Conservation (phyloP, 2,888 invertebrate species). For the Cataglyphis rosenhaueri region DNA sequence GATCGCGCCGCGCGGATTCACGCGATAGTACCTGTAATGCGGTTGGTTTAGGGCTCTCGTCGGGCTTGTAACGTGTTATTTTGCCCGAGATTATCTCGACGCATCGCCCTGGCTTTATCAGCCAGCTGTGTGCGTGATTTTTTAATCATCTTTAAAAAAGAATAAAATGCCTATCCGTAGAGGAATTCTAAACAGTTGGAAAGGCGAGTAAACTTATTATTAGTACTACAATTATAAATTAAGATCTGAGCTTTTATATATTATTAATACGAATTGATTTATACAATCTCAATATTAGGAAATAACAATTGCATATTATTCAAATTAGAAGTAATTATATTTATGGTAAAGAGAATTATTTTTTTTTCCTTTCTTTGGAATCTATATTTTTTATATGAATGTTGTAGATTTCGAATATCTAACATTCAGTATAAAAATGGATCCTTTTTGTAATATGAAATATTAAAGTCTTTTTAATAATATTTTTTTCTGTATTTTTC, state of each 20-base stretch:
- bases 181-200: neutral
- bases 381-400: neutral
- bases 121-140: neutral
- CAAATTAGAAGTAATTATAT: neutral
- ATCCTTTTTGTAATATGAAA: slow-evolving; percentile 57
- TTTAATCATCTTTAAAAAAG: slow-evolving; percentile 3
- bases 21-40: slow-evolving; percentile 45
- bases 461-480: slow-evolving; percentile 65
- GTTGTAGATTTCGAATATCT: slow-evolving; percentile 36
- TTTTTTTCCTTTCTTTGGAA: neutral
- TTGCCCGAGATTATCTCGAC: slow-evolving; percentile 25
- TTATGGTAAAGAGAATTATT: neutral
- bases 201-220: neutral
- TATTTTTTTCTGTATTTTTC: slow-evolving; percentile 52
- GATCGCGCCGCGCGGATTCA: slow-evolving; percentile 46
- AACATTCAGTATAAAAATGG: slow-evolving; percentile 37
- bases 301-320: slow-evolving; percentile 4
- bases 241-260: neutral
- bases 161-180: neutral
- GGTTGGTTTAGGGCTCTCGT: slow-evolving; percentile 38
- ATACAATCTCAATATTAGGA: neutral
- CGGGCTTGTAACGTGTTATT: slow-evolving; percentile 42
- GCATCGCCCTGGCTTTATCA: slow-evolving; percentile 14
- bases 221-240: neutral
- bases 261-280: neutral